Evolutionary conservation across 1,140 invertebrate species (phyloP), one percentile per base, ranked within the genome.

Genomic region (Amyelois transitella): DNA sequence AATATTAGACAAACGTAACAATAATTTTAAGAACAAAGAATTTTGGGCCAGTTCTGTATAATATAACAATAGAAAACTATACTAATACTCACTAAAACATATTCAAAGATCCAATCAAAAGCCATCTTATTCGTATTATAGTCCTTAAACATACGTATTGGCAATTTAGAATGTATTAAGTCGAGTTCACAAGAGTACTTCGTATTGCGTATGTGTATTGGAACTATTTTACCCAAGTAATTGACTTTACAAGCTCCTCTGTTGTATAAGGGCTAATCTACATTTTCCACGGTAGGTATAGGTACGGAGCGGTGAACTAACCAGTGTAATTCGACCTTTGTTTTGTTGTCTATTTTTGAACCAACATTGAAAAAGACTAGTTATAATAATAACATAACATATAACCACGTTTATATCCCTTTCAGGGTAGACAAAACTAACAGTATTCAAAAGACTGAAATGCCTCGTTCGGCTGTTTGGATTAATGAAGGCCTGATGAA

Each of bases 161-260:
- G 57, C 69, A 76, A 75, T 77, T 76, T 65, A 53, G 47, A 71
- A 73, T 69, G 67, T 78, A 82, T 81, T 81, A 79, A 69, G 69
- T 56, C 58, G 59, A 56, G 53, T 50, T 44, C 12, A 21, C 66
- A 65, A 78, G 75, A 69, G 72, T 70, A 69, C 78, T 83, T 66
- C 59, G 60, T 48, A n/a, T 48, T 21, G 69, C 71, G 59, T 70
- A 68, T 68, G 58, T 72, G 59, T 72, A 74, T 80, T 74, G 61
- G 60, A 83, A 77, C 79, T 81, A 84, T 80, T 81, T 61, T 52
- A 57, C 45, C 63, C 62, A 66, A 79, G 69, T 83, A 86, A 85
- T 86, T 84, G 75, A 73, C 74, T 81, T 79, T 74, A 72, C 61
- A 66, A 52, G 55, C 63, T 74, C 72, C 66, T 59, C 63, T 64